Evolutionary conservation across 2,797 vertebrate species (phyloP), one percentile per base, ranked within the genome.

Genomic region (Thamnophis elegans): DNA sequence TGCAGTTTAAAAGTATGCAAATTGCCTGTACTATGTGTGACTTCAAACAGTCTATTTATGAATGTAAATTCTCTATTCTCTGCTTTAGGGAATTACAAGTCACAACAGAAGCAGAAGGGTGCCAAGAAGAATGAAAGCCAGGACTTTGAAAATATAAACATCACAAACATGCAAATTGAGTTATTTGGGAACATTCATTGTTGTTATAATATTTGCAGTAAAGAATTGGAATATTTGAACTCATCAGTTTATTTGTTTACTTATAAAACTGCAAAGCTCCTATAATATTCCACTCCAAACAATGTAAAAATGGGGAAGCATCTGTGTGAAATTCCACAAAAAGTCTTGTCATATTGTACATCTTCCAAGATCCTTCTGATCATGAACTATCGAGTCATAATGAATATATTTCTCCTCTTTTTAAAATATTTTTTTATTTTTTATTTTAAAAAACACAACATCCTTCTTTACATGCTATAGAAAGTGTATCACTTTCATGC

Each of bases 1-100:
- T 68, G 12, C 88, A 94, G 8, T 93, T 95, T 92, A 56, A 93
- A 94, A 91, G 95, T 94, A 94, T 94, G 93, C 65, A 96, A 94
- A 96, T 95, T 92, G 6, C 42, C 0, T 92, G 42, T 92, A 59
- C 60, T 51, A 86, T 88, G n/a, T 95, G 54, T 95, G 82, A 93
- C 82, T 96, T 95, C 90, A 92, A 59, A 87, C 54, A 91, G 91
- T 93, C 89, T 89, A 91, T 95, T 95, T 93, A 86, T 0, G 0
- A 85, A 55, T 59, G 93, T 92, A 94, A 93, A 91, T 94, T 94
- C n/a, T 85, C 94, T 0, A 89, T 92, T 95, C 94, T 95, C 93
- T 25, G 25, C 36, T 90, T 26, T 89, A 91, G 90, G 89, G 90
- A 96, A 94, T 95, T 91, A 92, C 18, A 93, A 93, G 2, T 87